These are phyloP conservation scores for Semotilus atromaculatus DNA, from an alignment of 2,797 vertebrate species.

Conservation along the genomic window DNA sequence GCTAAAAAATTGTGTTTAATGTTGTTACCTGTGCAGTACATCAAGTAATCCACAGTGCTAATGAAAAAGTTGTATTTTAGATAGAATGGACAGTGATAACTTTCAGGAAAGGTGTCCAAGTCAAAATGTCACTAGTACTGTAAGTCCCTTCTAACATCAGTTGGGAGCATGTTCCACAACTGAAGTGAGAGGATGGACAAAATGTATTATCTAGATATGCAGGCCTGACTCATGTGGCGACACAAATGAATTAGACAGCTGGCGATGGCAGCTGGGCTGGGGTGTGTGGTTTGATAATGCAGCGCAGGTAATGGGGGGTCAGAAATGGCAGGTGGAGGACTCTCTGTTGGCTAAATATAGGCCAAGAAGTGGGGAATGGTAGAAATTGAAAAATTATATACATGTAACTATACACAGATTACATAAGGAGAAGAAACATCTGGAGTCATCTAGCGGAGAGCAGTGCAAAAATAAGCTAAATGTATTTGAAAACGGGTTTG, in stretches of 20 bases:
- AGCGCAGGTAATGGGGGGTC: conserved; percentile 20
- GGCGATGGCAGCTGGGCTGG: conserved; percentile 14
- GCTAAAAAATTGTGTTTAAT: background rate
- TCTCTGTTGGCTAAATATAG: conserved; percentile 28
- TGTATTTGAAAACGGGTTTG: background rate
- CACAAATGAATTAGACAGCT: conserved; percentile 38
- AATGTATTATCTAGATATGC: conserved; percentile 23
- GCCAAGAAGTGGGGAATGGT: background rate
- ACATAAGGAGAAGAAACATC: background rate
- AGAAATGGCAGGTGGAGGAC: background rate
- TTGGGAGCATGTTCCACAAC: background rate
- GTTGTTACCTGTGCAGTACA: background rate
- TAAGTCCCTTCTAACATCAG: background rate
- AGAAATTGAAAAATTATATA: background rate
- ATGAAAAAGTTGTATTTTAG: background rate
- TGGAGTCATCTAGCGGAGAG: background rate
- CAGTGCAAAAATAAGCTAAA: background rate
- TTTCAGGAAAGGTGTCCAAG: background rate
- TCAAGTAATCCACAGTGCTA: background rate
- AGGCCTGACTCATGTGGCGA: conserved; percentile 26
- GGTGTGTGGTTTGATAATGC: conserved; percentile 24
- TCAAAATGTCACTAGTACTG: background rate
- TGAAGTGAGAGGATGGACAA: conserved; percentile 3
- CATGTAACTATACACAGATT: background rate
- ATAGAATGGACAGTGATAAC: background rate